phyloP scores from a whole-genome alignment of 2,888 invertebrate genomes.

The Drosophila nigritarsus region DNA sequence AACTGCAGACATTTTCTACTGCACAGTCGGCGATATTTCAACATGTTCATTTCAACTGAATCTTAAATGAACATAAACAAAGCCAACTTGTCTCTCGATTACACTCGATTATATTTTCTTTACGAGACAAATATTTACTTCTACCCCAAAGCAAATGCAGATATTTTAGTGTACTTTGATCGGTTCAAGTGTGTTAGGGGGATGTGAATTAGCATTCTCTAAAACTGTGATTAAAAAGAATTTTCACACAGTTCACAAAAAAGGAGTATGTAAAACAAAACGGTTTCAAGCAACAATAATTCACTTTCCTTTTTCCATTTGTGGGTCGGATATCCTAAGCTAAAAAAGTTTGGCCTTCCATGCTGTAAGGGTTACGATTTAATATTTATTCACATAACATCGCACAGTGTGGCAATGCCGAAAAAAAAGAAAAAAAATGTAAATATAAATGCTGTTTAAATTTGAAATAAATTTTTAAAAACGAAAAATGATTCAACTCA shows the following conservation, averaged over 20 bases:
- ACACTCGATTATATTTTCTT: not conserved
- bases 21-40: constrained; percentile 33
- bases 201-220: not conserved
- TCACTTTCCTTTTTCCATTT: not conserved
- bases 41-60: constrained; percentile 39
- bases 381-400: not conserved
- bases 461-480: not conserved
- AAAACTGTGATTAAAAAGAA: not conserved
- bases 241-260: not conserved
- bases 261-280: not conserved
- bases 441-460: not conserved
- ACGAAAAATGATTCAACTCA: not conserved
- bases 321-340: not conserved
- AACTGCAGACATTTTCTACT: constrained; percentile 20
- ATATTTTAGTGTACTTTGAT: not conserved
- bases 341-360: not conserved
- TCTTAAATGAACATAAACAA: constrained; percentile 16
- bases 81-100: constrained; percentile 6
- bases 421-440: not conserved
- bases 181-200: not conserved
- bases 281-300: not conserved
- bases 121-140: not conserved
- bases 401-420: not conserved
- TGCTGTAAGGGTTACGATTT: not conserved
- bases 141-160: not conserved